Evolutionary conservation across 1,140 invertebrate species (phyloP), one percentile per base, ranked within the genome.

Genomic region (Meloidogyne floridensis): DNA sequence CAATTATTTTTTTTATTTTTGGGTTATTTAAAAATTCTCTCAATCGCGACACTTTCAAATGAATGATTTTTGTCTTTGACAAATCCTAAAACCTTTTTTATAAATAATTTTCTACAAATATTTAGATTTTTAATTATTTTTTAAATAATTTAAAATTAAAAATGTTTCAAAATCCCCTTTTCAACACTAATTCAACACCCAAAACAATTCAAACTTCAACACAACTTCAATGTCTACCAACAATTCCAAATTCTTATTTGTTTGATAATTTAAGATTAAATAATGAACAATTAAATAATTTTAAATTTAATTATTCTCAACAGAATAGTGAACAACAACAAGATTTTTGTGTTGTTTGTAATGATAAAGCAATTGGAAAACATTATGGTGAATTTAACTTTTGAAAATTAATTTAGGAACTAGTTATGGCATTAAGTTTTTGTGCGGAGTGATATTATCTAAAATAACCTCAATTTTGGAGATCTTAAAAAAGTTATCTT

Each of bases 341-440:
- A 53, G 76, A 77, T 59, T 15, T 77, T 53, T 78, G 77, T 70
- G 77, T 78, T 70, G 77, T 78, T n/a, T 78, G 77, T 70, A 71
- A 47, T 15, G 77, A 78, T 71, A 78, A 71, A 70, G 77, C 77
- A 13, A 78, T 78, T 51, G 77, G 77, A 20, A 78, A 78, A 51
- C 77, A 78, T 43, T 59, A 59, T 59, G 54, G 54, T 59, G 15
- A 13, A 13, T 59, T 13, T 15, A 59, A 13, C 20, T 54, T 54
- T 11, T 47, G 2, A 47, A 47, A 47, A 47, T 47, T 5, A 47
- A 47, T 5, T 47, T 47, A 20, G 20, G 20, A 53, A 53, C 9
- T 5, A 7, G 51, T 53, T 9, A 9, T 9, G 51, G 51, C 51
- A 53, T 7, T 53, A 3, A 3, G 0, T 53, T 1, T 47, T 47